Evolutionary conservation across 2,888 invertebrate genomes (phyloP).

Genomic region (Brachyptera putata): DNA sequence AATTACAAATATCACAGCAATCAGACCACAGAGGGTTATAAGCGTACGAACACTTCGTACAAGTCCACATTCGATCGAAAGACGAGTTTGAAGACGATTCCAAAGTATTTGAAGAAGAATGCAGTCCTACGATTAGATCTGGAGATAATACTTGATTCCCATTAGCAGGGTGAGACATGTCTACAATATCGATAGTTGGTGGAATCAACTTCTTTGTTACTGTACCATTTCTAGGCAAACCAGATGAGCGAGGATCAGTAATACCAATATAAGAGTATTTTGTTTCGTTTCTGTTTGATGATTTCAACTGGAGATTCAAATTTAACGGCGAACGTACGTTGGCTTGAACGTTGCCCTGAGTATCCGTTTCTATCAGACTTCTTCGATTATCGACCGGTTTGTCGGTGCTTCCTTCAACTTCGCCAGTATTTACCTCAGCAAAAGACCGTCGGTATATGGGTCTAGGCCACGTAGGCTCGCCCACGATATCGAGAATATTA

Average conservation of each 20-base stretch:
- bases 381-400: slow-evolving; percentile 41
- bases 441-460: slow-evolving; percentile 49
- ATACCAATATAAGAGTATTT: slow-evolving; percentile 41
- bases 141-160: slow-evolving; percentile 17
- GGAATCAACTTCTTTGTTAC: slow-evolving; percentile 22
- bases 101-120: slow-evolving; percentile 23
- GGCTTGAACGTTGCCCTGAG: slow-evolving; percentile 38
- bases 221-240: slow-evolving; percentile 3
- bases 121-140: not conserved
- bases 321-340: slow-evolving; percentile 45
- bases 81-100: slow-evolving; percentile 25
- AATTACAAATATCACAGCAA: slow-evolving; percentile 78
- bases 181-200: slow-evolving; percentile 22
- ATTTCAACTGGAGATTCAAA: slow-evolving; percentile 43
- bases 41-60: slow-evolving; percentile 81
- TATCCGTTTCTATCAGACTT: slow-evolving; percentile 39
- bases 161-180: slow-evolving; percentile 26
- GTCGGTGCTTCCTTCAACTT: slow-evolving; percentile 34
- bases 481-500: slow-evolving; percentile 1
- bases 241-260: slow-evolving; percentile 36
- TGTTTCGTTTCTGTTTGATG: slow-evolving; percentile 35
- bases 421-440: slow-evolving; percentile 46
- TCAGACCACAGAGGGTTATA: slow-evolving; percentile 78
- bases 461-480: slow-evolving; percentile 37
- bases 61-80: slow-evolving; percentile 72